Evolutionary conservation across 2,113 vertebrate species (phyloP).

Genomic region (Vulpes vulpes): DNA sequence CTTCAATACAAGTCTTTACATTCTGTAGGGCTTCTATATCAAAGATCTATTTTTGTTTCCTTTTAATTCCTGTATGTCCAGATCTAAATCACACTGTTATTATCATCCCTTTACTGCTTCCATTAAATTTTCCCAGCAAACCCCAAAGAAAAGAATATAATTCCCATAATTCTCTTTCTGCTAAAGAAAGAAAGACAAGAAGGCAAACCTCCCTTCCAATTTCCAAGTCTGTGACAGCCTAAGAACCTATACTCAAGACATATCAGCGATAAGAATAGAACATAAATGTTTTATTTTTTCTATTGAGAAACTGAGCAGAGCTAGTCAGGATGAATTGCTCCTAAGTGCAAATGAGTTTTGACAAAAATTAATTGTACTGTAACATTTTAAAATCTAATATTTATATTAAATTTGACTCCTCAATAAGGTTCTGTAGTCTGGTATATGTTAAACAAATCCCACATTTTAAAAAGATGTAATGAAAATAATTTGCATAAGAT

Average conservation of each 20-base stretch:
- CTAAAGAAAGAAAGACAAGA: neutral
- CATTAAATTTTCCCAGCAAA: neutral
- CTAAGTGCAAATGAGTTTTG: neutral
- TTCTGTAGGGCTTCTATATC: neutral
- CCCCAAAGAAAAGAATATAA: neutral
- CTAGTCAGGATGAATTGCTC: neutral
- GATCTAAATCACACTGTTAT: neutral
- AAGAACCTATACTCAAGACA: neutral
- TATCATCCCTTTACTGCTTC: neutral
- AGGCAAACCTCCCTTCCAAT: neutral
- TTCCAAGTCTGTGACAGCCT: neutral
- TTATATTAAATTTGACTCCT: conserved; percentile 33
- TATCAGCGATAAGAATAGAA: neutral
- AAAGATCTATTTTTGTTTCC: neutral
- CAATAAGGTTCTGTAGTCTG: neutral
- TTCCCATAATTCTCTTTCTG: neutral
- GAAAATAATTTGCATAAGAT: conserved; percentile 11
- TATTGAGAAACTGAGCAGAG: neutral
- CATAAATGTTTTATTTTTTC: neutral
- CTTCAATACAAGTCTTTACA: neutral
- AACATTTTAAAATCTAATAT: conserved; percentile 10
- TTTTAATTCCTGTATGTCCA: neutral
- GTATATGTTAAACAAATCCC: neutral
- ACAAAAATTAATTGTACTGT: conserved; percentile 42
- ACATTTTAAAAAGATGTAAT: conserved; percentile 11